phyloP scores from a whole-genome alignment of 2,797 vertebrate species.

The Geotrypetes seraphini region DNA sequence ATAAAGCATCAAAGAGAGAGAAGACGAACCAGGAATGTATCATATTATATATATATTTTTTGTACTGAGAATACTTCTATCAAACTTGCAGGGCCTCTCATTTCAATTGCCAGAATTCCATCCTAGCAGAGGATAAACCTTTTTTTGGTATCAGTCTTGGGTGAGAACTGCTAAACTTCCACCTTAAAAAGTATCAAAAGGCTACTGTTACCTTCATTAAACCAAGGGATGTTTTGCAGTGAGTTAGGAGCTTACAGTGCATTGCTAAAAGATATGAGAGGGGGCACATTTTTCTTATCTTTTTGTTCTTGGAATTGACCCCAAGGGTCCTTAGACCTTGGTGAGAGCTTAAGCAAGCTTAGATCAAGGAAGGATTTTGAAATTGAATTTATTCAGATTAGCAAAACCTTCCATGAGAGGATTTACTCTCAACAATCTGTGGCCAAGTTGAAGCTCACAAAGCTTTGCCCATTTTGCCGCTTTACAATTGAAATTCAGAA shows the following conservation, averaged over 20 bases:
- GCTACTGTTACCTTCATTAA: conserved; percentile 49
- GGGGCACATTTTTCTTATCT: conserved; percentile 51
- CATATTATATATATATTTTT: too few species aligned
- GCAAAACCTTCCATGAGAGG: conserved; percentile 61
- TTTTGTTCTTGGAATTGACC: conserved; percentile 72
- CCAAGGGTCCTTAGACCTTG: conserved; percentile 55
- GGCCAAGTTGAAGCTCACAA: conserved; percentile 47
- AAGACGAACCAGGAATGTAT: too few species aligned
- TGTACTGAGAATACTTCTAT: too few species aligned
- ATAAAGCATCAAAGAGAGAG: too few species aligned
- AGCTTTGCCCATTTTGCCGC: conserved; percentile 35
- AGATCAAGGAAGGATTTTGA: conserved; percentile 84
- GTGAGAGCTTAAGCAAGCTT: conserved; percentile 69
- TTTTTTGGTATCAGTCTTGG: neutral
- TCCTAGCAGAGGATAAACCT: neutral
- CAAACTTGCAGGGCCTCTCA: too few species aligned
- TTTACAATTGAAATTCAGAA: conserved; percentile 20
- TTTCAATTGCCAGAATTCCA: too few species aligned
- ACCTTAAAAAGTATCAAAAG: conserved; percentile 37
- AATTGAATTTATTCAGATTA: conserved; percentile 83
- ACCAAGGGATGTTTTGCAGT: conserved; percentile 42
- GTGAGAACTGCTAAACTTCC: conserved; percentile 36
- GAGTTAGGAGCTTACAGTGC: conserved; percentile 50
- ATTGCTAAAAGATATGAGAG: conserved; percentile 48
- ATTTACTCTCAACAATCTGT: conserved; percentile 78